Percentiles rank a stretch among this genome's conserved stretches.
phyloP scores from a whole-genome alignment of 1,140 invertebrate genomes.

The Trypoxylus dichotomus region DNA sequence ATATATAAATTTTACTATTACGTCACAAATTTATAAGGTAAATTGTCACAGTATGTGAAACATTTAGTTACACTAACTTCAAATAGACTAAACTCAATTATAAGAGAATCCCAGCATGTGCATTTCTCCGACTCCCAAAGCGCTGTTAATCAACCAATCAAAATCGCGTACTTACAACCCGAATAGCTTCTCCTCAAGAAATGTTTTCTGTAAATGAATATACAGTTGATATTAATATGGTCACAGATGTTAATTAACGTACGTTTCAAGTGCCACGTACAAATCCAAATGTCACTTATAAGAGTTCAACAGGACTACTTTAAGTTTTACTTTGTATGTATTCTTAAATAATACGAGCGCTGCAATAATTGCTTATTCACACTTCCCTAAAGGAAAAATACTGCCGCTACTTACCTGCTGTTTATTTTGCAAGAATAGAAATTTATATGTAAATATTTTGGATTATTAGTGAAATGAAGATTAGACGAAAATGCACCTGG shows the following conservation, averaged over 20 bases:
- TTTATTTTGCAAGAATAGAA: too few species aligned
- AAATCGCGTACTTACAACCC: not conserved
- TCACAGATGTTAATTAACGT: not conserved
- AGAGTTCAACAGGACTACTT: not conserved
- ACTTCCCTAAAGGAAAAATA: too few species aligned
- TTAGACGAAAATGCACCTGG: too few species aligned
- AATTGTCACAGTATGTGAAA: not conserved
- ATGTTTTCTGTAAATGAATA: not conserved
- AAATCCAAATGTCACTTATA: not conserved
- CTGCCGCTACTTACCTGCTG: too few species aligned
- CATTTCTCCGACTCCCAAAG: slow-evolving; percentile 7
- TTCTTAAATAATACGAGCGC: not conserved
- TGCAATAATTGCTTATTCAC: too few species aligned
- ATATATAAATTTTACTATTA: not conserved
- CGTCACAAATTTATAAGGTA: not conserved
- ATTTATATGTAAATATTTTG: too few species aligned
- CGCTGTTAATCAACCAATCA: not conserved
- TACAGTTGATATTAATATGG: not conserved
- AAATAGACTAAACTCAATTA: slow-evolving; percentile 10
- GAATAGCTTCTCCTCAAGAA: not conserved
- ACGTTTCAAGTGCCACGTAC: not conserved
- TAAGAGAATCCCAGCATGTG: not conserved
- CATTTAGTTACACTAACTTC: not conserved
- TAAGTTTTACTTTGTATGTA: not conserved
- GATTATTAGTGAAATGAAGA: too few species aligned